Evolutionary conservation across 2,888 invertebrate species (phyloP), one percentile per base, ranked within the genome.

Genomic region (Diploptera punctata): DNA sequence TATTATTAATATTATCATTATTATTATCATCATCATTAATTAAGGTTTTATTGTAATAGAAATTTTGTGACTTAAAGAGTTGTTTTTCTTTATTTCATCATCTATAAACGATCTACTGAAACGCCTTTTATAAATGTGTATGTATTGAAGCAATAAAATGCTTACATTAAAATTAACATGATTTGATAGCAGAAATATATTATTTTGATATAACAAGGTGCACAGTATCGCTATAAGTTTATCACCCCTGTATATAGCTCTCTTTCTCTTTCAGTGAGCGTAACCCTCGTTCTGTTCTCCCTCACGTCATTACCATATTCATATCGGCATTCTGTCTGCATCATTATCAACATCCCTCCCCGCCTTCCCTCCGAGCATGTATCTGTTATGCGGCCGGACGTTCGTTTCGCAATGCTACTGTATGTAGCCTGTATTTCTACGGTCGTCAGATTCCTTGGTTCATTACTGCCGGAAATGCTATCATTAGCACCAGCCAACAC

Each of bases 261-360:
- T 29, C 29, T 29, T 29, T 29, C 57, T 57, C 57, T 57, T 57
- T 57, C 26, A 24, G 24, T 57, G 21, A 16, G 21, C 24, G 54
- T 10, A 54, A 26, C 54, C 54, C 54, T 54, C 54, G 29, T 54
- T 54, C 57, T 29, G 65, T 65, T 65, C 65, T 47, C 65, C 47
- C 65, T 65, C 65, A 65, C 26, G 43, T 65, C 65, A 65, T 65
- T 65, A 65, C 65, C 65, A 65, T 65, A 65, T 65, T 65, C 65
- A 65, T 65, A 65, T 65, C 65, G 65, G 65, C 65, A 65, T 65
- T 65, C 65, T 65, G 65, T 65, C 65, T 65, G 65, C 65, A 65
- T 65, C 65, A 65, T 65, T 65, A 65, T 65, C 65, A 65, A 65
- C 65, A 65, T 60, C 57, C 31, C 71, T 47, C 47, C 52, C 24